Percentiles rank a stretch among this genome's conserved stretches.
phyloP scores from a whole-genome alignment of 2,797 vertebrate species.

The Rallus crepitans region DNA sequence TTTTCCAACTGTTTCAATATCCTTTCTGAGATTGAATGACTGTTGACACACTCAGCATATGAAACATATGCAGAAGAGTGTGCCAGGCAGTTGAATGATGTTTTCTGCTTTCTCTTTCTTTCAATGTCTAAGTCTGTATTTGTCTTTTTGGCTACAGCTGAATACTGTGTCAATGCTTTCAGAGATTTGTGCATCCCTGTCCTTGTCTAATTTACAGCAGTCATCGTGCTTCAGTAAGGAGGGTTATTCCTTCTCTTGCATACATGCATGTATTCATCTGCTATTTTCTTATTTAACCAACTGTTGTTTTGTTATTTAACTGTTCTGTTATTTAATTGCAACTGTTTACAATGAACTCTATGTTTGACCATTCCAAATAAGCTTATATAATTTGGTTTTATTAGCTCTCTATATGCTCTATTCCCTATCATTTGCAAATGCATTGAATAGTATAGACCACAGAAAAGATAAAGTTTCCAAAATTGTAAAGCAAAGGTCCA shows the following conservation, averaged over 20 bases:
- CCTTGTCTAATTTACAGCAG: not conserved
- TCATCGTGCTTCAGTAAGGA: not conserved
- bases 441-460: not conserved
- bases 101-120: not conserved
- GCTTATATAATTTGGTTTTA: not conserved
- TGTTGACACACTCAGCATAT: not conserved
- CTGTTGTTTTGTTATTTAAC: not conserved
- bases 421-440: not conserved
- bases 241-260: not conserved
- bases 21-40: not conserved
- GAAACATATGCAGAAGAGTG: not conserved
- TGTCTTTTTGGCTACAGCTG: not conserved
- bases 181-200: not conserved
- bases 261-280: not conserved
- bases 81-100: not conserved
- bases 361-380: not conserved
- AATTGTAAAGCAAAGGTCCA: not conserved
- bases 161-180: not conserved
- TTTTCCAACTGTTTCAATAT: not conserved
- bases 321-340: not conserved
- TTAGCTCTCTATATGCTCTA: not conserved
- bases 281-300: not conserved
- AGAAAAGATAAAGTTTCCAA: not conserved
- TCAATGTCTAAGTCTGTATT: not conserved
- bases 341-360: not conserved